Evolutionary conservation across 2,888 invertebrate species (phyloP).

Genomic region (Carcina quercana): DNA sequence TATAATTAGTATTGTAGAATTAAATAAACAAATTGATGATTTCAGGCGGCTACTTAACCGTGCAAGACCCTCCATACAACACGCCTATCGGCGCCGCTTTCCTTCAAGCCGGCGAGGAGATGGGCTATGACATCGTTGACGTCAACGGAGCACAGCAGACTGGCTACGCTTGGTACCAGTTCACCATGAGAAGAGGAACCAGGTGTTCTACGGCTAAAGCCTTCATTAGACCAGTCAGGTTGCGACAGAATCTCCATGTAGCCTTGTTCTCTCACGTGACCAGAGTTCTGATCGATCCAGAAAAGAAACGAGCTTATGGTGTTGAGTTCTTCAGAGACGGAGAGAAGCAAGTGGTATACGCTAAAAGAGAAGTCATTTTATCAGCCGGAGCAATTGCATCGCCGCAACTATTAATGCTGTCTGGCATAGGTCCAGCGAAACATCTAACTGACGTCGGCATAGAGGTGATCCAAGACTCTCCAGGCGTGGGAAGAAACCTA

Average conservation of each 20-base stretch:
- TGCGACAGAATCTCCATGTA: conserved; percentile 87
- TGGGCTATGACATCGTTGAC: conserved; percentile 91
- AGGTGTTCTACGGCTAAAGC: conserved; percentile 91
- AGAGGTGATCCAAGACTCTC: conserved; percentile 82
- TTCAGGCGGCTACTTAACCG: conserved; percentile 83
- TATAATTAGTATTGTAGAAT: no score
- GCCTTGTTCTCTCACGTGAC: conserved; percentile 88
- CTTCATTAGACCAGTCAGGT: conserved; percentile 84
- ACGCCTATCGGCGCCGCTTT: conserved; percentile 91
- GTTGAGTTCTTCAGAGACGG: conserved; percentile 85
- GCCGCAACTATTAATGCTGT: conserved; percentile 93
- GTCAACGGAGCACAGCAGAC: conserved; percentile 91
- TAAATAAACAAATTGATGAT: no score
- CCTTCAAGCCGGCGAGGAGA: conserved; percentile 91
- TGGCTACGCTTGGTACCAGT: conserved; percentile 90
- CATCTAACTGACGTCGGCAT: conserved; percentile 83
- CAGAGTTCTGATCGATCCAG: conserved; percentile 81
- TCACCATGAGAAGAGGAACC: conserved; percentile 89
- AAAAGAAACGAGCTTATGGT: conserved; percentile 82
- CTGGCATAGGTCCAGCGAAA: conserved; percentile 87
- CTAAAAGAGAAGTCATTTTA: conserved; percentile 87
- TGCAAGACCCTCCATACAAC: conserved; percentile 85
- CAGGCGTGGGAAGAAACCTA: conserved; percentile 90
- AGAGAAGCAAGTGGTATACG: conserved; percentile 75
- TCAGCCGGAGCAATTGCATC: conserved; percentile 93